phyloP scores from a whole-genome alignment of 2,888 invertebrate genomes.

The Leucophora obtusa region DNA sequence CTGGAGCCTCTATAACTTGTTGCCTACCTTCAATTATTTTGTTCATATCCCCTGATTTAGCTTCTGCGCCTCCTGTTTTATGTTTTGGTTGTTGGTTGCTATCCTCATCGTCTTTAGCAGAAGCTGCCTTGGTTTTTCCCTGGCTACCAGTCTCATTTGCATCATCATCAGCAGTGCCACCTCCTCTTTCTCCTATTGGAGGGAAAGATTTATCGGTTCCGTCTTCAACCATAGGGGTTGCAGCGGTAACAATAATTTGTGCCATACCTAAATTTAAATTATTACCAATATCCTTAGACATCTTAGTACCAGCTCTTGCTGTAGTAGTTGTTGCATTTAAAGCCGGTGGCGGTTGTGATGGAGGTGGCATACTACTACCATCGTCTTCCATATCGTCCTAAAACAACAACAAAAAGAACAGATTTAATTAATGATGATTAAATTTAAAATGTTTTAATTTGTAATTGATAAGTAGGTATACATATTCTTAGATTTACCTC shows the following conservation, averaged over 20 bases:
- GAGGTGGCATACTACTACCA: constrained; percentile 71
- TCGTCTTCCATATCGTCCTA: constrained; percentile 75
- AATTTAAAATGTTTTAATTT: too few relatives aligned
- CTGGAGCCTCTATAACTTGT: constrained; percentile 58
- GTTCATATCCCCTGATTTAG: constrained; percentile 60
- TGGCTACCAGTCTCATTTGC: constrained; percentile 46
- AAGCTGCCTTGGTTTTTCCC: constrained; percentile 52
- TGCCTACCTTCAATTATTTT: constrained; percentile 71
- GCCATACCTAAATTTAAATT: constrained; percentile 89
- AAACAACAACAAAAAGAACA: constrained; percentile 56
- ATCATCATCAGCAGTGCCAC: constrained; percentile 38
- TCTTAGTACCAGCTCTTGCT: constrained; percentile 42
- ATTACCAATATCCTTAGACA: constrained; percentile 72
- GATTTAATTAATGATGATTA: not conserved
- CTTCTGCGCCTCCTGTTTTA: constrained; percentile 29
- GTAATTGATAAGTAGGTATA: too few relatives aligned
- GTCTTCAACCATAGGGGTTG: constrained; percentile 94
- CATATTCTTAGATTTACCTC: constrained; percentile 71
- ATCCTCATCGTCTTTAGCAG: constrained; percentile 61
- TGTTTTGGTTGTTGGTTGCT: constrained; percentile 33
- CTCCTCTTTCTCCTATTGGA: constrained; percentile 79
- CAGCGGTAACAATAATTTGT: constrained; percentile 95
- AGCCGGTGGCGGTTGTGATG: constrained; percentile 72
- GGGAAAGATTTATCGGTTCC: constrained; percentile 88
- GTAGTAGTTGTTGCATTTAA: constrained; percentile 56